Evolutionary conservation across 2,888 invertebrate genomes (phyloP), one percentile per base, ranked within the genome.

Genomic region (Plemyria rubiginata): DNA sequence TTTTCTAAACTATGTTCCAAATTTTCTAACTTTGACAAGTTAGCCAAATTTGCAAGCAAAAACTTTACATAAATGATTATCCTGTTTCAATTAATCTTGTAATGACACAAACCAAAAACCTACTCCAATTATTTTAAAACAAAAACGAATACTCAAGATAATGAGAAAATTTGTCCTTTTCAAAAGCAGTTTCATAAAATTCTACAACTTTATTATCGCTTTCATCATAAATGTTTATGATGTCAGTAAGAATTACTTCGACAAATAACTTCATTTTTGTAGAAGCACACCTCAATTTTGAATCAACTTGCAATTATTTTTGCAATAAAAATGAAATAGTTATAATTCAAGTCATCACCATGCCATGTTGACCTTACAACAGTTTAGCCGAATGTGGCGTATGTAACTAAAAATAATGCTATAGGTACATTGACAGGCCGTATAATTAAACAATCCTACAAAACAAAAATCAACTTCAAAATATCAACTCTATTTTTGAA

Each of bases 251-350:
- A 61, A 64, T 64, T 60, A 62, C 59, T 62, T 45, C 60, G 46
- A 53, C 62, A 63, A 68, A 71, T 71, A 55, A 58, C 68, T 70
- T 70, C 36, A 70, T 71, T 70, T 66, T 62, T 59, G 51, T 50
- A 22, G 62, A 61, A 55, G 61, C 43, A 55, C 57, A 46, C 55
- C 62, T 62, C 7, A 40, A 29, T 55, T 49, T 51, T 22, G 22
- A 22, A 22, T 22, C 40, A 32, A 43, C 32, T n/a, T 16, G 45
- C 55, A 63, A 63, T 60, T 60, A 63, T 58, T 62, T 60, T 40
- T 48, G 60, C 54, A 60, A 55, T 61, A 66, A 59, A 52, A 61
- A 57, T 51, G 52, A 45, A 65, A 66, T 64, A 67, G 65, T 54
- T 48, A 54, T 49, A 52, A 51, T 61, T 70, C 55, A 51, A 64